Conservation (phyloP, 2,888 invertebrate species). For the Zaprionus lineosus region DNA sequence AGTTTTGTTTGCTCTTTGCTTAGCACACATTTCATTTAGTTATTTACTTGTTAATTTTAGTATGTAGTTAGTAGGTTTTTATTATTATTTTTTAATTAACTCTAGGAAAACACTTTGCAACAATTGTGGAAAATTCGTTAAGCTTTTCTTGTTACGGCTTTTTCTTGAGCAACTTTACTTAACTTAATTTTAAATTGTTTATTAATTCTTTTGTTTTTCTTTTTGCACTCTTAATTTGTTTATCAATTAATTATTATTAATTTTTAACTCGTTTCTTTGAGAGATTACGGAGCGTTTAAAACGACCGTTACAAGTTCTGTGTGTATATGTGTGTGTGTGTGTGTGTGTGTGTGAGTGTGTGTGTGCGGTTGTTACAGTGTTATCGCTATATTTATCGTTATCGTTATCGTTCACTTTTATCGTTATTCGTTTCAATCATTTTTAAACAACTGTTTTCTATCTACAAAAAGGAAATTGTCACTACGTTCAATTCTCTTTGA, state of each 20-base stretch:
- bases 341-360: too few species aligned
- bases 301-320: constrained; percentile 55
- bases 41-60: constrained; percentile 45
- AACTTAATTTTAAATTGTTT: constrained; percentile 45
- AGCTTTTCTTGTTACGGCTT: constrained; percentile 51
- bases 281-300: constrained; percentile 62
- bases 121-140: constrained; percentile 78
- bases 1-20: too few species aligned
- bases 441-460: constrained; percentile 66
- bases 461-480: constrained; percentile 67
- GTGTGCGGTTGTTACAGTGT: constrained; percentile 32
- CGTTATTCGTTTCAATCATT: constrained; percentile 34
- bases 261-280: constrained; percentile 65
- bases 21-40: constrained; percentile 72
- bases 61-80: not conserved
- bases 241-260: constrained; percentile 53
- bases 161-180: constrained; percentile 62
- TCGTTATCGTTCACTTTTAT: constrained; percentile 29
- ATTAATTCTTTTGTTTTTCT: too few species aligned
- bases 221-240: constrained; percentile 47
- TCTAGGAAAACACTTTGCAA: constrained; percentile 74
- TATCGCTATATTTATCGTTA: constrained; percentile 31
- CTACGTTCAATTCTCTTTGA: constrained; percentile 53
- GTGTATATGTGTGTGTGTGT: constrained; percentile 17
- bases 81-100: constrained; percentile 50